Base-by-base conservation (phyloP, 2,797 vertebrate species). In the Girardinus metallicus region DNA sequence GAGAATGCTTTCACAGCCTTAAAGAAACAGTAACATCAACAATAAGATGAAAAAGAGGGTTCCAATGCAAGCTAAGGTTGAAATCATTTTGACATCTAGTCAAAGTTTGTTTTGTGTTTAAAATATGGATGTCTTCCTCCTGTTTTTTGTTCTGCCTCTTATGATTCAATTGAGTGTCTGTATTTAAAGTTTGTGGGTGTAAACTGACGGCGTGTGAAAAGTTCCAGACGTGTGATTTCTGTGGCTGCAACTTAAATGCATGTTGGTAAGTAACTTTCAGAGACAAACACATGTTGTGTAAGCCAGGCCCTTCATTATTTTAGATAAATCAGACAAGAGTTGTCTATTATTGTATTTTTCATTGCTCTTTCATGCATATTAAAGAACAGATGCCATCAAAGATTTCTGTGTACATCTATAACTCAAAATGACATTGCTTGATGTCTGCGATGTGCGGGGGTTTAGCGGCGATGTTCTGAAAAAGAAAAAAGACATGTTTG, bases 401-500 rank as follows among this genome's bases (percentile, higher is more conserved):
- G 26, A 16, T 36, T 43, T 73, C 4, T 41, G 29, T 44, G 11
- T 16, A 13, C 44, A 10, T 18, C 23, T 31, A 72, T 49, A n/a
- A 53, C 13, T 74, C 70, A 74, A 26, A 66, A 66, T n/a, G 29
- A 74, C 31, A 13, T 47, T 41, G 23, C n/a, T 39, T n/a, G 73
- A 62, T 62, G 49, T 78, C 31, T 51, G 13, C 2, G 41, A 75
- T 21, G 62, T 46, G 60, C 10, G 60, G 55, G 18, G n/a, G 43
- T 53, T 78, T 23, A 41, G n/a, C 1, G 0, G 39, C 21, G 43
- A 66, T 1, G 39, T 23, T 55, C 80, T 85, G 57, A 47, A 85
- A 85, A 60, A 64, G 44, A 23, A 78, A 76, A 34, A 44, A 71
- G n/a, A 73, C 2, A 39, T 11, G 4, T 51, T 78, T 73, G 23